phyloP scores from a whole-genome alignment of 2,888 invertebrate genomes.

The Empis livida region DNA sequence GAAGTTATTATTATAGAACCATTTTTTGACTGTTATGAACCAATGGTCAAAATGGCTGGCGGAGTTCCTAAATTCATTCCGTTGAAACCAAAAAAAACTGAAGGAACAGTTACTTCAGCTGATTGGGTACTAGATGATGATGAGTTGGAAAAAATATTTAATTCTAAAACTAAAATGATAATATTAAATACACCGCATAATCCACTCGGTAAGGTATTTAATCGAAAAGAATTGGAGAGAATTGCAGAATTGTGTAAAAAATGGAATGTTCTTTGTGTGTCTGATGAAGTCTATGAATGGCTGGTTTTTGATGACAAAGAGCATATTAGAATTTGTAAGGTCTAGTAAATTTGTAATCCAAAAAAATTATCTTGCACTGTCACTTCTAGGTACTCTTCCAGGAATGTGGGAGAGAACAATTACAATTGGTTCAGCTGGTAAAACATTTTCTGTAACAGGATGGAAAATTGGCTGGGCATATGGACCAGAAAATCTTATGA shows the following conservation, averaged over 20 bases:
- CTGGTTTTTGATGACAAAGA: slow-evolving; percentile 70
- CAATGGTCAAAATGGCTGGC: slow-evolving; percentile 81
- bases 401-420: slow-evolving; percentile 97
- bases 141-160: slow-evolving; percentile 72
- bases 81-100: slow-evolving; percentile 46
- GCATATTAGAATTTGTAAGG: slow-evolving; percentile 78
- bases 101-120: slow-evolving; percentile 45
- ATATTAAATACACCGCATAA: slow-evolving; percentile 98
- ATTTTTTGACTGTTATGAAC: slow-evolving; percentile 95
- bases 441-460: slow-evolving; percentile 95
- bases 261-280: slow-evolving; percentile 79
- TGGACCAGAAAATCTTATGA: slow-evolving; percentile 68
- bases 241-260: slow-evolving; percentile 86
- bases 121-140: slow-evolving; percentile 82
- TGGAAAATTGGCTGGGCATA: slow-evolving; percentile 97
- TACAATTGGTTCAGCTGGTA: slow-evolving; percentile 94
- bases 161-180: slow-evolving; percentile 79
- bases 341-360: neutral
- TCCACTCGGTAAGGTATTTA: slow-evolving; percentile 80
- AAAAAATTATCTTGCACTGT: neutral
- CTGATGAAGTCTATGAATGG: slow-evolving; percentile 99
- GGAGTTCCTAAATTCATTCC: slow-evolving; percentile 81
- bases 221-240: slow-evolving; percentile 48
- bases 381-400: slow-evolving; percentile 73
- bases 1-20: slow-evolving; percentile 97